Percentiles rank a stretch among this genome's conserved stretches.
Evolutionary conservation across 1,140 invertebrate genomes (phyloP).

Genomic region (Drosophila sechellia): DNA sequence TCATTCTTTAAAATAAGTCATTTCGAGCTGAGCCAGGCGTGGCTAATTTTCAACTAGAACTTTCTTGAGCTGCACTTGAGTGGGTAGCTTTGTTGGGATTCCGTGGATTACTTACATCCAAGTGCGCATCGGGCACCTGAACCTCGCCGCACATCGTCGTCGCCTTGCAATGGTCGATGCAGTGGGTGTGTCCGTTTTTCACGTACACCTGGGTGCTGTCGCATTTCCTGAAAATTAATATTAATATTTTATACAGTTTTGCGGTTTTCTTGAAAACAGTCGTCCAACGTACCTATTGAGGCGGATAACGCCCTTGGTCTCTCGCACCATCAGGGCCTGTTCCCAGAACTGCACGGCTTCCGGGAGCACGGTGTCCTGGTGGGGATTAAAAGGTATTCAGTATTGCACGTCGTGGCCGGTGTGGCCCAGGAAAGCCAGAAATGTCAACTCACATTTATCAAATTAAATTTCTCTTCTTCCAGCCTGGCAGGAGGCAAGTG

Average conservation of each 20-base stretch:
- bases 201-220: conserved; percentile 93
- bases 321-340: conserved; percentile 93
- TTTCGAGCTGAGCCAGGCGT: not conserved
- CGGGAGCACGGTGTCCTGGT: conserved; percentile 94
- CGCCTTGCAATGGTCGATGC: conserved; percentile 93
- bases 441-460: conserved; percentile 92
- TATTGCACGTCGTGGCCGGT: no score
- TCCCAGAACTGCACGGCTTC: conserved; percentile 97
- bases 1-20: conserved; percentile 2
- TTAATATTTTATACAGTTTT: conserved; percentile 11
- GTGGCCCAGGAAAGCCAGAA: not conserved
- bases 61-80: conserved; percentile 2
- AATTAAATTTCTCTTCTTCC: conserved; percentile 91
- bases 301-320: conserved; percentile 92
- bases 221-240: conserved; percentile 89
- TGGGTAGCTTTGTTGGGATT: not conserved
- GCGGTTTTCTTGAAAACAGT: not conserved
- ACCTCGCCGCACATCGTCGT: conserved; percentile 98
- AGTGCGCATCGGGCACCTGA: conserved; percentile 94
- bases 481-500: conserved; percentile 86
- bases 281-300: conserved; percentile 91
- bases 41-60: not conserved
- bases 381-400: conserved; percentile 6
- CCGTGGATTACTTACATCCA: conserved; percentile 90
- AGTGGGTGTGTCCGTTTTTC: conserved; percentile 93